These are phyloP conservation scores for Ariopsis seemanni DNA, from an alignment of 2,113 vertebrate genomes.

Conservation along the genomic window DNA sequence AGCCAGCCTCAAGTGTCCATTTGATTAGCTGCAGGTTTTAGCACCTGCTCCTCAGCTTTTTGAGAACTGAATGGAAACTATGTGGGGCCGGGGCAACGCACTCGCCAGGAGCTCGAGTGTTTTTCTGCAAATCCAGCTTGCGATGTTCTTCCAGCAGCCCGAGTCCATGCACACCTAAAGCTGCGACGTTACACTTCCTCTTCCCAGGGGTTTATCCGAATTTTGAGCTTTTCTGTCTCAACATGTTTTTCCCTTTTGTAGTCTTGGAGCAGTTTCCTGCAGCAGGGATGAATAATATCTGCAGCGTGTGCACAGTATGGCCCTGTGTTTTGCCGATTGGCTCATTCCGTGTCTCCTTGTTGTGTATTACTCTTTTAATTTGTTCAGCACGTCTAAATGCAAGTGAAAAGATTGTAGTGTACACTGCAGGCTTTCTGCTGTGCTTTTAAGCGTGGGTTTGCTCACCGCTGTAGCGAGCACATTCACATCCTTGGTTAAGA, in stretches of 20 bases:
- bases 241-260: background rate
- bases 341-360: background rate
- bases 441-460: constrained; percentile 7
- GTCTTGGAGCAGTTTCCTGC: background rate
- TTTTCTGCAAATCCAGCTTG: constrained; percentile 55
- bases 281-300: background rate
- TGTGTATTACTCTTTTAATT: background rate
- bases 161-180: background rate
- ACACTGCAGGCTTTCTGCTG: background rate
- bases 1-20: no score
- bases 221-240: background rate
- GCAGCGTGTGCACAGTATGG: background rate
- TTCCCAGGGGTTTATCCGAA: no score
- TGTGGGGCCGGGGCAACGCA: constrained; percentile 42
- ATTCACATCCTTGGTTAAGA: constrained; percentile 26
- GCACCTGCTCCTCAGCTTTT: background rate
- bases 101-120: constrained; percentile 56
- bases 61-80: background rate
- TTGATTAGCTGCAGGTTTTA: background rate
- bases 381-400: background rate
- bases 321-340: background rate
- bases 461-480: constrained; percentile 18
- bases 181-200: no score
- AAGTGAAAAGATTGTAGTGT: background rate
- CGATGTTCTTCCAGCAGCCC: background rate